Base-by-base conservation (phyloP, 2,797 vertebrate genomes). In the Anguilla anguilla region DNA sequence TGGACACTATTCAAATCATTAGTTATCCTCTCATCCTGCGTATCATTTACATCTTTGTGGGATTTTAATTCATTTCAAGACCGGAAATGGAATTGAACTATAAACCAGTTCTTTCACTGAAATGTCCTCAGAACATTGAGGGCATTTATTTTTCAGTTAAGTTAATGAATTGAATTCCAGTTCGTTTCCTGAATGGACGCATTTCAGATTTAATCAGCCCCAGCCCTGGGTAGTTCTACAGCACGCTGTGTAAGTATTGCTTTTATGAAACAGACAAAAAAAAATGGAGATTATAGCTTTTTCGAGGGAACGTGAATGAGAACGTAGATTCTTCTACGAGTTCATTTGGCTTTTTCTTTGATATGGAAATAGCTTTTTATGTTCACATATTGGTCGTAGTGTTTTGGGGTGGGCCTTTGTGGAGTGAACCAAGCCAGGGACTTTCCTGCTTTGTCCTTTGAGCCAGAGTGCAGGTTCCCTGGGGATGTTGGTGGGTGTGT, bases 361-460 rank as follows among this genome's bases (percentile, higher is more conserved):
- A 51, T 51, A 25, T 82, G 79, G 43, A 49, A 82, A 51, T 49
- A 3, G 74, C 9, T 77, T 77, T 77, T 77, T 43, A 77, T 17
- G 31, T 77, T 39, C 74, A 77, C 35, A 43, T 39, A 43, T 49
- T 53, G 49, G 51, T 49, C 81, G 3, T n/a, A 49, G 81, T 13
- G 43, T 83, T 28, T 19, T 2, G 46, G 81, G 46, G 22, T 7
- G 46, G 49, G 49, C 43, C 81, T 51, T 49, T 83, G 46, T 82
- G 49, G 81, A 53, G 81, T 25, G 81, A 83, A 11, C 46, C 49
- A 83, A 53, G 22, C 49, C 81, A 49, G 81, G 81, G 81, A 53
- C 81, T 83, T 49, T 83, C 43, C 81, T 83, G 81, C 49, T 49
- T 49, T 83, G 43, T 83, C 81, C 46, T n/a, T 19, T 83, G 46